phyloP scores from a whole-genome alignment of 2,797 vertebrate species.

The Hafferia zeledoni region DNA sequence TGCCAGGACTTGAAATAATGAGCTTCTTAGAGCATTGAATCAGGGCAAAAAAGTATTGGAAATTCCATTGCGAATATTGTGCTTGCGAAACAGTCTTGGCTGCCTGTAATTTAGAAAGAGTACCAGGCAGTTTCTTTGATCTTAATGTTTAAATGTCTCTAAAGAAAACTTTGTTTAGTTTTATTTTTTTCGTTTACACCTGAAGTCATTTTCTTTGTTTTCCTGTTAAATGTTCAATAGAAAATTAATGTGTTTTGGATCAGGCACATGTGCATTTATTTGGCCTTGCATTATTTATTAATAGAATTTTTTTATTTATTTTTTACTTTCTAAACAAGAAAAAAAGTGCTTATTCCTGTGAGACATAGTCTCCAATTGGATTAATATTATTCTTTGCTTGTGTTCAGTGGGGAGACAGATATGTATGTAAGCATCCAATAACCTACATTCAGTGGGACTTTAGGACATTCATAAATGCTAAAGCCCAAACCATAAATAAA shows the following conservation, averaged over 20 bases:
- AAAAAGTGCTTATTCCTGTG: not conserved
- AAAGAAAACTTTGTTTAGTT: constrained; percentile 37
- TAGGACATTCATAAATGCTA: not conserved
- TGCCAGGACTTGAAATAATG: constrained; percentile 38
- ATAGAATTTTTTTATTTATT: not conserved
- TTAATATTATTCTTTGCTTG: not conserved
- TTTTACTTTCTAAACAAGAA: not conserved
- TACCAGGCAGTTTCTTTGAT: constrained; percentile 58
- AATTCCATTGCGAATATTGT: constrained; percentile 53
- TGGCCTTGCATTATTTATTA: constrained; percentile 5
- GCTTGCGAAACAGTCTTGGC: constrained; percentile 37
- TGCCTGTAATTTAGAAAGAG: constrained; percentile 51
- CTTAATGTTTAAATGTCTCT: constrained; percentile 59
- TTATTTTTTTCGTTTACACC: not conserved
- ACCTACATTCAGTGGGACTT: not conserved
- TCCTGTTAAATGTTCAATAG: constrained; percentile 7
- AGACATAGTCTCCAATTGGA: not conserved
- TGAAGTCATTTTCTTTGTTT: constrained; percentile 41
- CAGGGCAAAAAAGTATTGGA: constrained; percentile 23
- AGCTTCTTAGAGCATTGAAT: constrained; percentile 32
- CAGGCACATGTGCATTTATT: not conserved
- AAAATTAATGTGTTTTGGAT: constrained; percentile 3
- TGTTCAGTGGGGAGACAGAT: not conserved
- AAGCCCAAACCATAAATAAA: not conserved
- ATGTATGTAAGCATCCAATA: not conserved